These are phyloP conservation scores for Anolis carolinensis DNA, from an alignment of 2,113 vertebrate genomes.

Conservation along the genomic window DNA sequence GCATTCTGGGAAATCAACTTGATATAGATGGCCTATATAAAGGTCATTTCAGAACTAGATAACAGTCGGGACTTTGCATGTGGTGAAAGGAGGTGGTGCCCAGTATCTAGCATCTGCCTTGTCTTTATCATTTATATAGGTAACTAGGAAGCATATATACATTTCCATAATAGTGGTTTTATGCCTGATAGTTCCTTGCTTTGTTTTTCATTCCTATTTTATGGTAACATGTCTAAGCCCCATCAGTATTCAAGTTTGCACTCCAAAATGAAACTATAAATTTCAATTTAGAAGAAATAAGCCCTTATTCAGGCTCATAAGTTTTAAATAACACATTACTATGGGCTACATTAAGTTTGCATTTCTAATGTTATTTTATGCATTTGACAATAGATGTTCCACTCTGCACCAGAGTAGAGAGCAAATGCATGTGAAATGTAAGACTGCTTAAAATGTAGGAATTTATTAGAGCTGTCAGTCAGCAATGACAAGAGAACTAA, in stretches of 20 bases:
- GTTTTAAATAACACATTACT: slow-evolving; percentile 88
- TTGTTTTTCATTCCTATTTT: slow-evolving; percentile 74
- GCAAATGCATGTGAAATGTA: slow-evolving; percentile 76
- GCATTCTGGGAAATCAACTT: background rate
- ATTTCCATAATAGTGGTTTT: slow-evolving; percentile 71
- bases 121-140: slow-evolving; percentile 54
- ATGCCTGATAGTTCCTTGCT: slow-evolving; percentile 67
- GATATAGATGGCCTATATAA: background rate
- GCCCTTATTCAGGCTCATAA: slow-evolving; percentile 82
- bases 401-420: slow-evolving; percentile 69
- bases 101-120: slow-evolving; percentile 13
- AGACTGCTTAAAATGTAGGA: slow-evolving; percentile 79
- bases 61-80: background rate
- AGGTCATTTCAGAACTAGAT: background rate
- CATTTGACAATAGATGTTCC: slow-evolving; percentile 80
- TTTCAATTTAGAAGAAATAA: slow-evolving; percentile 89
- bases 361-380: slow-evolving; percentile 82
- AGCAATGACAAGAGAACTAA: slow-evolving; percentile 73
- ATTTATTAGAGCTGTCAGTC: slow-evolving; percentile 83
- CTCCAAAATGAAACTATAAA: slow-evolving; percentile 85
- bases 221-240: slow-evolving; percentile 65
- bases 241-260: slow-evolving; percentile 80
- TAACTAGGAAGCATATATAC: slow-evolving; percentile 54
- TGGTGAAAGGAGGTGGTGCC: background rate
- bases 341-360: slow-evolving; percentile 78